These are phyloP conservation scores for Opisthocomus hoazin DNA, from an alignment of 2,113 vertebrate genomes.

Conservation along the genomic window DNA sequence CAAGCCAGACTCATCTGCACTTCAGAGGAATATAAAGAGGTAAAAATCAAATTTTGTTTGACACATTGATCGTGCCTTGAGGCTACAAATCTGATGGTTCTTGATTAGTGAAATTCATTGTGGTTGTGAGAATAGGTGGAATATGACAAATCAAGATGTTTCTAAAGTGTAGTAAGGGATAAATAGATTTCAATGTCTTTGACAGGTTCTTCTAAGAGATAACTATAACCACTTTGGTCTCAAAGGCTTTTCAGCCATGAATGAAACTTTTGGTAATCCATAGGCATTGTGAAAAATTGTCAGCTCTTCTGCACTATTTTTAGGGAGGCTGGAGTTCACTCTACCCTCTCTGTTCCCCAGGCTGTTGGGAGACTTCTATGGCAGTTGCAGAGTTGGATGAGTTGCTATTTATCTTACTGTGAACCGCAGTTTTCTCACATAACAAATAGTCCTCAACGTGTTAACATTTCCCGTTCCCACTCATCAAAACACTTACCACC, in stretches of 20 bases:
- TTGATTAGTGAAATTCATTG: conserved; percentile 49
- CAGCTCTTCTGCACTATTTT: not conserved
- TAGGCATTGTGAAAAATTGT: not conserved
- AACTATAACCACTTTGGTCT: not conserved
- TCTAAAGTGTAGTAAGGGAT: not conserved
- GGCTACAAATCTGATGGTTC: conserved; percentile 44
- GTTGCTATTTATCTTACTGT: conserved; percentile 17
- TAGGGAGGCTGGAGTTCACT: not conserved
- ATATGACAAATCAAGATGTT: conserved; percentile 51
- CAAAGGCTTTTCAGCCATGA: not conserved
- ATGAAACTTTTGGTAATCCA: not conserved
- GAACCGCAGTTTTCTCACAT: conserved; percentile 33
- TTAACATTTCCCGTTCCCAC: conserved; percentile 25
- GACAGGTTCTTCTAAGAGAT: conserved; percentile 32
- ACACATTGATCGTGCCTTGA: conserved; percentile 49
- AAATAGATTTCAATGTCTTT: conserved; percentile 12
- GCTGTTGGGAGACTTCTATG: not conserved
- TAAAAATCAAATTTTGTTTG: conserved; percentile 56
- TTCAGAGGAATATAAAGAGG: conserved; percentile 48
- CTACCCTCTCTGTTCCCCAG: not conserved
- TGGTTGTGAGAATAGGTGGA: conserved; percentile 39
- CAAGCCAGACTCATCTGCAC: conserved; percentile 35
- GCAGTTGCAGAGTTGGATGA: not conserved
- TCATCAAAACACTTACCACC: conserved; percentile 50
- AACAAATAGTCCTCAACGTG: conserved; percentile 27